phyloP scores from a whole-genome alignment of 2,113 vertebrate species.

The Opisthocomus hoazin region DNA sequence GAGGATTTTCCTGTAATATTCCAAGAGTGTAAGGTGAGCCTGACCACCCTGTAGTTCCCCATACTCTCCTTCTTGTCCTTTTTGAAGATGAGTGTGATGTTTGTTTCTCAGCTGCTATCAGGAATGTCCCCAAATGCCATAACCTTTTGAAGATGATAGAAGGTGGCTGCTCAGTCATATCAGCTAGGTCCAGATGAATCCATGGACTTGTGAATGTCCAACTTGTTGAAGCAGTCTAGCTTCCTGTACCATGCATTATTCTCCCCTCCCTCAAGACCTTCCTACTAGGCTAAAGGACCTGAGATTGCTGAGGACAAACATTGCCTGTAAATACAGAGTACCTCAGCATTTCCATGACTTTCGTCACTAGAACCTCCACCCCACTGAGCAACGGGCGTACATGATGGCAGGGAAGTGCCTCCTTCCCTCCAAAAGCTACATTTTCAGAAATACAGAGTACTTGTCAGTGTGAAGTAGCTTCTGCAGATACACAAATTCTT shows the following conservation, averaged over 20 bases:
- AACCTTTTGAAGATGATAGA: not conserved
- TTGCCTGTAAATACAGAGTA: not conserved
- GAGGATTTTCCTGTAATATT: not conserved
- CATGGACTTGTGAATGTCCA: not conserved
- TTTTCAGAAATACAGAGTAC: not conserved
- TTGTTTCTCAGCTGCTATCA: not conserved
- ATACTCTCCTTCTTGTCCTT: not conserved
- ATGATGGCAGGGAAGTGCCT: not conserved
- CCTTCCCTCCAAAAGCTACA: not conserved
- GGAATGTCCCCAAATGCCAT: not conserved
- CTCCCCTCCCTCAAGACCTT: not conserved
- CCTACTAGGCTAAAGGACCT: not conserved
- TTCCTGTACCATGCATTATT: not conserved
- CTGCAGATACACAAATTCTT: not conserved
- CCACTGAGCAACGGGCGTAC: not conserved
- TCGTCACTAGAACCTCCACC: not conserved
- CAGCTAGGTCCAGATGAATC: not conserved
- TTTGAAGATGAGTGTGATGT: not conserved
- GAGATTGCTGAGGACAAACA: not conserved
- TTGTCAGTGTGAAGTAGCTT: not conserved
- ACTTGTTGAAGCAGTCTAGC: not conserved
- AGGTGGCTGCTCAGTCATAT: not conserved
- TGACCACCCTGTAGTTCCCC: not conserved
- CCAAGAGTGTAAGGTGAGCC: not conserved
- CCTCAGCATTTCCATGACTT: not conserved